Evolutionary conservation across 1,140 invertebrate genomes (phyloP), one percentile per base, ranked within the genome.

Genomic region (Agrilus planipennis): DNA sequence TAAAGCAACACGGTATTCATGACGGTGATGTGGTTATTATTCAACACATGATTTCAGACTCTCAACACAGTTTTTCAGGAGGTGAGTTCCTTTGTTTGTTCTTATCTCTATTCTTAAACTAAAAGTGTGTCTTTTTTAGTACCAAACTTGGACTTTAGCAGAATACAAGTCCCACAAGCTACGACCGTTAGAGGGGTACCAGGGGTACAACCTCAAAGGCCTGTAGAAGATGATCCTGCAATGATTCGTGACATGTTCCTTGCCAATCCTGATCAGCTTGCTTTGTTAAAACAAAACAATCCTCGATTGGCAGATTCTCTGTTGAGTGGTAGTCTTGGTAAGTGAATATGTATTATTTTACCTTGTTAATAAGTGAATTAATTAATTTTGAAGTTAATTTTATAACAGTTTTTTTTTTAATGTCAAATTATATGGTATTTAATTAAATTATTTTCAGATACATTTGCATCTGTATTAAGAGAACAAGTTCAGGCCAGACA

Each of bases 231-330:
- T 60, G 88, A 95, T 64, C 90, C 91, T 14, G 78, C 77, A n/a
- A 73, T 82, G 46, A 83, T 96, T 29, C 68, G 84, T 46, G 81
- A 94, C 50, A 85, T 93, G 78, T 81, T 96, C 44, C 60, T 93
- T 16, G 79, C 80, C n/a, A 89, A 90, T 68, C 91, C 91, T 0
- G 86, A 94, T 61, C 87, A 94, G 55, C 55, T 95, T 43, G 81
- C 90, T 1, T 55, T 94, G 22, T 67, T 97, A 0, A 89, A 91
- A 61, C 89, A 95, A 58, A 91, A 95, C 52, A 97, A 97, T 72
- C 85, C 91, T 9, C 70, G 79, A 48, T 61, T 97, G 25, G 90
- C 92, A 12, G 90, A 94, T 62, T 90, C 93, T 14, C 61, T 95
- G 4, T 67, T 88, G 0, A 84, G 78, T 51, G 88, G 86, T 12